Base-by-base conservation (phyloP, 1,140 invertebrate species). In the Wasmannia auropunctata region DNA sequence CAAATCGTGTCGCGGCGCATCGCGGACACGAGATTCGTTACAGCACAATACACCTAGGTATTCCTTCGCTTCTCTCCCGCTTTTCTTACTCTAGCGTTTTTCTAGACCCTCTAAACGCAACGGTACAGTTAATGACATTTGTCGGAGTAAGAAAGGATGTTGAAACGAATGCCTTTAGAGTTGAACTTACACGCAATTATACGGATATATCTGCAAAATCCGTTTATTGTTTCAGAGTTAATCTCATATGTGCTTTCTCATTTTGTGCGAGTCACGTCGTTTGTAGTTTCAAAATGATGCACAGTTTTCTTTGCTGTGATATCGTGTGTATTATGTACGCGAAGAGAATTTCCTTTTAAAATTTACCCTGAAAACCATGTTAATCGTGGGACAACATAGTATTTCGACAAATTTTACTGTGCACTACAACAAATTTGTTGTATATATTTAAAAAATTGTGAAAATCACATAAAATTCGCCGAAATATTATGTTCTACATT, bases 11-110 rank as follows among this genome's bases (percentile, higher is more conserved):
- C 79, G 22, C 40, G 70, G 69, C 79, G 22, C 40, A 7, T 37
- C 51, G 31, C 60, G 25, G 67, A 75, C 28, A n/a, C 40, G 37
- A 72, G 75, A 85, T 85, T 85, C 80, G 86, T 87, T 77, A 87
- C 51, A 25, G 54, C 56, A 25, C 63, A 54, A 49, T 46, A 40
- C n/a, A 46, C 14, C 5, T 16, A 43, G 10, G 34, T 72, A 62
- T 62, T 22, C 0, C 25, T 63, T 3, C 6, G 10, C 43, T 40
- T 67, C n/a, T 60, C 14, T 34, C 22, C 14, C 34, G 10, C 37
- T 46, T 16, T 37, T 60, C 40, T 87, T 51, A 16, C 51, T 60
- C 49, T 11, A 34, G 22, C 8, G 16, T 83, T 40, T 72, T 70
- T 34, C 25, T 7, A 28, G 2, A 28, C 25, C 37, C 5, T 25